Percentiles rank a stretch among this genome's conserved stretches.
Evolutionary conservation across 2,113 vertebrate genomes (phyloP).

Genomic region (Podiceps cristatus): DNA sequence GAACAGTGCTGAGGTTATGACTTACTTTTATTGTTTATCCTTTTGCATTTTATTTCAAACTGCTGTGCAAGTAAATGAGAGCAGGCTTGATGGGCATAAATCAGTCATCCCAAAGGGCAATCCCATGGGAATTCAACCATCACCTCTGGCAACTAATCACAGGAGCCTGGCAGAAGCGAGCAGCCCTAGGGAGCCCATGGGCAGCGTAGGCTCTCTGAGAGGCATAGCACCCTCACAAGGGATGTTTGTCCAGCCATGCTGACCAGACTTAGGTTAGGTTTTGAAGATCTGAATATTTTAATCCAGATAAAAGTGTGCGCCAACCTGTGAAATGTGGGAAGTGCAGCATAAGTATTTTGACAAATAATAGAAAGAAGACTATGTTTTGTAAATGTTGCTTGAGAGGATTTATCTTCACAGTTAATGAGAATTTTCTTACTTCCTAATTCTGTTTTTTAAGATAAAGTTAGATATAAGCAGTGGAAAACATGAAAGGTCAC

Average conservation of each 20-base stretch:
- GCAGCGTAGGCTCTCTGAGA: accelerated
- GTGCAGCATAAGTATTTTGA: accelerated
- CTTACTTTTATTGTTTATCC: not conserved
- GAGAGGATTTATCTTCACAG: not conserved
- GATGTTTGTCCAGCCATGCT: accelerated
- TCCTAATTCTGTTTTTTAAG: not conserved
- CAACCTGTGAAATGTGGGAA: not conserved
- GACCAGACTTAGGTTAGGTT: not conserved
- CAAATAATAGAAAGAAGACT: not conserved
- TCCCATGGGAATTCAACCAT: not conserved
- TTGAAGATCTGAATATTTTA: not conserved
- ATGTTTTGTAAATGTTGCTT: not conserved
- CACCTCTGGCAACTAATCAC: not conserved
- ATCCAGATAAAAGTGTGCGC: not conserved
- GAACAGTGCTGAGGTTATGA: not conserved
- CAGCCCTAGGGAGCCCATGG: not conserved
- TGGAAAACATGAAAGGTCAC: not conserved
- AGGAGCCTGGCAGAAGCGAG: not conserved
- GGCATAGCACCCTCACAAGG: not conserved
- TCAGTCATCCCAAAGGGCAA: not conserved
- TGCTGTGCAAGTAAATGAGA: not conserved
- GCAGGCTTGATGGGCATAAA: not conserved
- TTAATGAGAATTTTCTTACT: not conserved
- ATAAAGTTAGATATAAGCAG: not conserved
- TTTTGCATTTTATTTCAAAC: not conserved